These are phyloP conservation scores for Verasper variegatus DNA, from an alignment of 2,113 vertebrate species.

Conservation along the genomic window DNA sequence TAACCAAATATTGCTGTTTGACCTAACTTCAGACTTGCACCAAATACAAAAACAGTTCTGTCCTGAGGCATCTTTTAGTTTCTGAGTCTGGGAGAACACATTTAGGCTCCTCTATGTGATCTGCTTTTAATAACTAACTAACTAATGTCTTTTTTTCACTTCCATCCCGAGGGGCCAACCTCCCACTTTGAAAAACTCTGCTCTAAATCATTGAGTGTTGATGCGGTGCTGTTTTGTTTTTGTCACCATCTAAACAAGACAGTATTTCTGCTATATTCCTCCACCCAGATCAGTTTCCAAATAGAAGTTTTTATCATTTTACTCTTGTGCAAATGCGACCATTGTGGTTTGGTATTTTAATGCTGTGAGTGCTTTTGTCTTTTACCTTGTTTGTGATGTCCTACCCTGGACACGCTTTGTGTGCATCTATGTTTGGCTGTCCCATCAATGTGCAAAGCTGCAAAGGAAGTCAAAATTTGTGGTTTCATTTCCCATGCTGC, in stretches of 20 bases:
- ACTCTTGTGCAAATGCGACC: neutral
- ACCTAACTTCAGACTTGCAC: neutral
- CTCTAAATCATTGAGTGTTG: conserved; percentile 17
- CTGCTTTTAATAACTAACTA: neutral
- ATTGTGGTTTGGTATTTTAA: neutral
- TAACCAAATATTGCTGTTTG: neutral
- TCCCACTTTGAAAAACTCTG: neutral
- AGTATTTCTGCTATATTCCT: neutral
- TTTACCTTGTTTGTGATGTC: neutral
- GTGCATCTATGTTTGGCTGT: conserved; percentile 1
- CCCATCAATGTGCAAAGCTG: conserved; percentile 36
- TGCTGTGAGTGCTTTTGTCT: neutral
- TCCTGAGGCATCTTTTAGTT: neutral
- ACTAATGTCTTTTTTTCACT: neutral
- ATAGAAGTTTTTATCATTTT: neutral
- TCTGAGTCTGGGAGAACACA: neutral
- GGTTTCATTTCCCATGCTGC: conserved; percentile 64
- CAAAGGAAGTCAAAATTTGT: conserved; percentile 56
- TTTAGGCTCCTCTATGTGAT: neutral
- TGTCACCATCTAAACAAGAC: conserved; percentile 12
- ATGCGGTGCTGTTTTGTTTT: conserved; percentile 29
- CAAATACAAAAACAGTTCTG: neutral
- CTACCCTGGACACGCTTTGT: conserved; percentile 5
- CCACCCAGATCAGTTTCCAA: neutral
- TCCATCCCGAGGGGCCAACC: neutral